phyloP scores from a whole-genome alignment of 2,113 vertebrate genomes.

The Numida meleagris region DNA sequence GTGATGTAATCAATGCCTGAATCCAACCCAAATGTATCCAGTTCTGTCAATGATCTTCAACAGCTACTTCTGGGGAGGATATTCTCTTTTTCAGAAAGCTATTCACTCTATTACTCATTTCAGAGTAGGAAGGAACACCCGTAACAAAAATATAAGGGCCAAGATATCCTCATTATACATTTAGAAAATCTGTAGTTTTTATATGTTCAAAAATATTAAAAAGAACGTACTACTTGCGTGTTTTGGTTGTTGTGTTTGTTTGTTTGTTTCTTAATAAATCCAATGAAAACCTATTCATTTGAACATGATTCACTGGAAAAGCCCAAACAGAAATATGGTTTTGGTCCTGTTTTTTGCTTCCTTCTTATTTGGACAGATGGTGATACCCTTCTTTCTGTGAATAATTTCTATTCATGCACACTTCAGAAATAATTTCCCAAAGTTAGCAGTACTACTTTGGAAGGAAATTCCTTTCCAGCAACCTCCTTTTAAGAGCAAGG shows the following conservation, averaged over 20 bases:
- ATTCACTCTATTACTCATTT: not conserved
- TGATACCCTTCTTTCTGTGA: conserved; percentile 13
- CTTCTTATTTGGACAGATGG: conserved; percentile 16
- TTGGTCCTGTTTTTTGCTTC: not conserved
- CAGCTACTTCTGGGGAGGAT: not conserved
- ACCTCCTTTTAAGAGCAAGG: not conserved
- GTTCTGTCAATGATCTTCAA: not conserved
- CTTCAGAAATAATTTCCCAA: conserved; percentile 26
- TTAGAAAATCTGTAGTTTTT: not conserved
- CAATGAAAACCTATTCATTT: not conserved
- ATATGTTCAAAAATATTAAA: not conserved
- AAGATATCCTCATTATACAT: not conserved
- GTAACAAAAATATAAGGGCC: not conserved
- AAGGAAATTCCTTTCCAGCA: not conserved
- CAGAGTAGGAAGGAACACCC: not conserved
- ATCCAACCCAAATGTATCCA: not conserved
- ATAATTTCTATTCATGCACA: conserved; percentile 22
- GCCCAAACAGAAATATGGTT: not conserved
- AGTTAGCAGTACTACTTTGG: not conserved
- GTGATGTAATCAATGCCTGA: not conserved
- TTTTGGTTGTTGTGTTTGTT: not conserved
- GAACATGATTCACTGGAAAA: not conserved
- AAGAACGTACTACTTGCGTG: not conserved
- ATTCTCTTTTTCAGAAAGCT: not conserved
- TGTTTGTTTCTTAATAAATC: not conserved